Evolutionary conservation across 1,140 invertebrate species (phyloP).

Genomic region (Caenorhabditis remanei): DNA sequence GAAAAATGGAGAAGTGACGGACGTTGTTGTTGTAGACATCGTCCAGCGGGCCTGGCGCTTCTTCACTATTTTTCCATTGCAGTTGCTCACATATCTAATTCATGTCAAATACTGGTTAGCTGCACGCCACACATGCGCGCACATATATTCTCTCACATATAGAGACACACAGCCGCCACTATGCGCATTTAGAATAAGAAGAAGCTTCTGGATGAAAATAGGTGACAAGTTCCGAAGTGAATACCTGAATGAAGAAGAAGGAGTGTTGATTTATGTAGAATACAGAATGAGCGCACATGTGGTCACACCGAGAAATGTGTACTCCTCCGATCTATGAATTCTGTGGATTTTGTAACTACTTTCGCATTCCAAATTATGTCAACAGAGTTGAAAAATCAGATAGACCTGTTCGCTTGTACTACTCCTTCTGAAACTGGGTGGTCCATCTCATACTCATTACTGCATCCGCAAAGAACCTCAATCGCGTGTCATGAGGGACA

Average conservation of each 20-base stretch:
- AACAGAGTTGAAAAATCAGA: too few species aligned
- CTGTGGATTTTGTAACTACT: too few species aligned
- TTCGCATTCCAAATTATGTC: too few species aligned
- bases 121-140: constrained; percentile 51
- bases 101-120: constrained; percentile 66
- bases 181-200: constrained; percentile 36
- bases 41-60: constrained; percentile 24
- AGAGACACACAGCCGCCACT: constrained; percentile 27
- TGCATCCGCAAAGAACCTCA: neutral
- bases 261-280: neutral
- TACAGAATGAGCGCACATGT: too few species aligned
- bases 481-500: constrained; percentile 28
- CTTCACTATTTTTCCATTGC: constrained; percentile 56
- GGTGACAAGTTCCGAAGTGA: neutral
- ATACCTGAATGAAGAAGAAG: constrained; percentile 2
- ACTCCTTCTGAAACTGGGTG: neutral
- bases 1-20: constrained; percentile 29
- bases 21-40: constrained; percentile 49
- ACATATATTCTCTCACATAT: constrained; percentile 53
- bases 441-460: constrained; percentile 21
- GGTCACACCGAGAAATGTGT: too few species aligned
- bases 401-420: too few species aligned
- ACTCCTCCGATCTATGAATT: too few species aligned
- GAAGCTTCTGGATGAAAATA: constrained; percentile 21
- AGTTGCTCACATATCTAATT: constrained; percentile 64